phyloP scores from a whole-genome alignment of 2,797 vertebrate genomes.

The Botia kubotai region DNA sequence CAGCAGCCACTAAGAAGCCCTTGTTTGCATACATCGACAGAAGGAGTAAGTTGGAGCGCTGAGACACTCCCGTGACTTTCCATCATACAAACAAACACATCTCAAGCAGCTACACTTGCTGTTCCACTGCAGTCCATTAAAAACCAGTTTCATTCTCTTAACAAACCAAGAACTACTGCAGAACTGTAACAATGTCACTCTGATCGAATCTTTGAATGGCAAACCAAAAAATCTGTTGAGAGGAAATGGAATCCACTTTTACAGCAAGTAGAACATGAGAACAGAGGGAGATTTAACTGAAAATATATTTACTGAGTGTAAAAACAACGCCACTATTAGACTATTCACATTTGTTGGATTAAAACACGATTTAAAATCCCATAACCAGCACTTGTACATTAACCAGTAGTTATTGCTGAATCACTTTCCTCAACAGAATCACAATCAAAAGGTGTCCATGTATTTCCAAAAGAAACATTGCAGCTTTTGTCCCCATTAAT shows the following conservation, averaged over 20 bases:
- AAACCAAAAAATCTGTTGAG: constrained; percentile 1
- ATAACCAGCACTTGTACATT: constrained; percentile 15
- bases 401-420: constrained; percentile 55
- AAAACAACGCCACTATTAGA: not conserved
- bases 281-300: constrained; percentile 1
- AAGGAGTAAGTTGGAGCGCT: constrained; percentile 27
- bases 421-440: constrained; percentile 9
- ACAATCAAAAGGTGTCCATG: constrained; percentile 11
- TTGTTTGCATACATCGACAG: constrained; percentile 63
- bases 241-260: not conserved
- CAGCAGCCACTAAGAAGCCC: constrained; percentile 68
- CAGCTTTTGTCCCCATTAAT: not conserved
- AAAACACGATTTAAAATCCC: constrained; percentile 21
- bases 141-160: not conserved
- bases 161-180: not conserved
- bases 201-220: not conserved
- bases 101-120: too few species aligned
- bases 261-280: not conserved
- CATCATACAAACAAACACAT: constrained; percentile 38
- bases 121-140: not conserved
- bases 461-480: constrained; percentile 23
- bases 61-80: constrained; percentile 14
- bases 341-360: constrained; percentile 45
- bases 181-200: not conserved
- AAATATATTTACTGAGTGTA: constrained; percentile 2